Percentiles rank a stretch among this genome's conserved stretches.
Conservation (phyloP, 2,888 invertebrate genomes). For the Imbricaverruca yamaguchii region DNA sequence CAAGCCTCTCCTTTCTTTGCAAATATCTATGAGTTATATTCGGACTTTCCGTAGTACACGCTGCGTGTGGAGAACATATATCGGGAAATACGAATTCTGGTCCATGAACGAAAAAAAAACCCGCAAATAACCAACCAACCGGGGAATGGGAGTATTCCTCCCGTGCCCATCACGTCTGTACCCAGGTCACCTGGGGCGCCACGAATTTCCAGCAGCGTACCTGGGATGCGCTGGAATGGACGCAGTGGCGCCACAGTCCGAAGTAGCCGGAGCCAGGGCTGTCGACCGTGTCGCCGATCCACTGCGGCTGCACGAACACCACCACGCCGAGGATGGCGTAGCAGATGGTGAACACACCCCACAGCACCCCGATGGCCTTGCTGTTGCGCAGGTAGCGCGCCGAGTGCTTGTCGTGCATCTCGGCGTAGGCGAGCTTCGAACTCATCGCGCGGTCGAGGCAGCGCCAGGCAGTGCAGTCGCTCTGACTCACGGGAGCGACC, state of each 20-base stretch:
- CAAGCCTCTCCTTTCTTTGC: too few relatives aligned
- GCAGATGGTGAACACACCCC: conserved; percentile 96
- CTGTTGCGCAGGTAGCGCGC: conserved; percentile 39
- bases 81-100: too few relatives aligned
- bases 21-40: too few relatives aligned
- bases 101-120: too few relatives aligned
- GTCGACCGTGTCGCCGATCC: conserved; percentile 70
- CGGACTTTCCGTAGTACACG: too few relatives aligned
- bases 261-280: conserved; percentile 63
- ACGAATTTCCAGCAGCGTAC: too few relatives aligned
- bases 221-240: background rate
- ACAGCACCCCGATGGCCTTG: conserved; percentile 83
- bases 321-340: conserved; percentile 92
- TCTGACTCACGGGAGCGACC: background rate
- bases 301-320: conserved; percentile 75
- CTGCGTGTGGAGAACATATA: too few relatives aligned
- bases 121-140: too few relatives aligned
- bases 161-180: too few relatives aligned
- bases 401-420: conserved; percentile 17
- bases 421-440: background rate
- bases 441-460: background rate
- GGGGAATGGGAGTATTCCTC: too few relatives aligned
- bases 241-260: conserved; percentile 39
- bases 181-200: too few relatives aligned
- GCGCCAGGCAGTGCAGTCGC: conserved; percentile 23